Evolutionary conservation across 2,113 vertebrate genomes (phyloP).

Genomic region (Sturnus vulgaris): DNA sequence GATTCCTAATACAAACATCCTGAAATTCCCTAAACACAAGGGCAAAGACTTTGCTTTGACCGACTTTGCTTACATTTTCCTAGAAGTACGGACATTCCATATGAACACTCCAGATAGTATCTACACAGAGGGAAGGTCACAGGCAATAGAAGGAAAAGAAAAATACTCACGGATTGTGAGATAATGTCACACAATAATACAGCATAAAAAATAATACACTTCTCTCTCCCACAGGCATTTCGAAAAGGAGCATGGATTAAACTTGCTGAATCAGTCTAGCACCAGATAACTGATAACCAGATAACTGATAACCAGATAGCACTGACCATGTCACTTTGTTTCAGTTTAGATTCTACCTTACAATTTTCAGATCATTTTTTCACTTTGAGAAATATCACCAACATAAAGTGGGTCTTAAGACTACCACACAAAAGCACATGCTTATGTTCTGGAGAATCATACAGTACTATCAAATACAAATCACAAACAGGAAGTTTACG

Average conservation of each 20-base stretch:
- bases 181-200: neutral
- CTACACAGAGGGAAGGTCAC: neutral
- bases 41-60: neutral
- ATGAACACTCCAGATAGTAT: neutral
- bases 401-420: neutral
- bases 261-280: neutral
- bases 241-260: neutral
- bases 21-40: neutral
- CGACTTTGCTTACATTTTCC: neutral
- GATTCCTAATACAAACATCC: neutral
- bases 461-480: neutral
- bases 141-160: neutral
- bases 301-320: neutral
- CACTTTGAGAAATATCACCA: neutral
- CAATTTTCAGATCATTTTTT: neutral
- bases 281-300: no score
- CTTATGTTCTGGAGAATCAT: neutral
- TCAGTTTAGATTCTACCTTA: neutral
- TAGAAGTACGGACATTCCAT: neutral
- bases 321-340: neutral
- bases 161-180: neutral
- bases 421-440: neutral
- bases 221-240: neutral
- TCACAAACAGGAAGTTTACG: neutral
- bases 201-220: neutral